These are phyloP conservation scores for Xanthorhoe designata DNA, from an alignment of 2,888 invertebrate species.

Conservation along the genomic window DNA sequence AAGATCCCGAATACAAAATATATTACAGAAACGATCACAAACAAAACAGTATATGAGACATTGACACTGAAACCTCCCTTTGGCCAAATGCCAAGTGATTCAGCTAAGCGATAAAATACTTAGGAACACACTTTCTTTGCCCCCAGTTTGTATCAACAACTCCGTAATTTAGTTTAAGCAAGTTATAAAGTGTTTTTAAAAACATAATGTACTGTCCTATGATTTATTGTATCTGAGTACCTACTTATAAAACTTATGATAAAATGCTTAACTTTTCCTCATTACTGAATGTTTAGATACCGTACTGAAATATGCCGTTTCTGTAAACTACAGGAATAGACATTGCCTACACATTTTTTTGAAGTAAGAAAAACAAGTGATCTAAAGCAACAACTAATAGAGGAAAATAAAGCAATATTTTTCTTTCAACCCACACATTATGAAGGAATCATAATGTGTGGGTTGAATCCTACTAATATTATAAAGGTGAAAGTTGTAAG, in stretches of 20 bases:
- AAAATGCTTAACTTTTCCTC: constrained; percentile 4
- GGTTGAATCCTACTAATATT: too few species aligned
- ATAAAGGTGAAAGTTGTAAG: too few species aligned
- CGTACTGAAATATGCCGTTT: background rate
- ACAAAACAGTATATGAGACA: constrained; percentile 46
- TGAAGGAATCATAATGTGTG: too few species aligned
- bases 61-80: constrained; percentile 45
- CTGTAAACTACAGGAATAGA: background rate
- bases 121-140: constrained; percentile 32
- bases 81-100: constrained; percentile 45
- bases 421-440: too few species aligned
- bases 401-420: background rate
- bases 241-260: constrained; percentile 8
- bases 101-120: constrained; percentile 39
- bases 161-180: constrained; percentile 25
- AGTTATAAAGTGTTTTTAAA: constrained; percentile 25
- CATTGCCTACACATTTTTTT: background rate
- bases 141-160: constrained; percentile 29
- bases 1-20: constrained; percentile 31
- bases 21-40: constrained; percentile 40
- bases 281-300: background rate
- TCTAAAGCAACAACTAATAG: too few species aligned
- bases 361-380: too few species aligned
- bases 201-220: constrained; percentile 4
- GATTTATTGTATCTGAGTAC: background rate